phyloP scores from a whole-genome alignment of 1,140 invertebrate species.

The Ceratoteleas bidentatus region DNA sequence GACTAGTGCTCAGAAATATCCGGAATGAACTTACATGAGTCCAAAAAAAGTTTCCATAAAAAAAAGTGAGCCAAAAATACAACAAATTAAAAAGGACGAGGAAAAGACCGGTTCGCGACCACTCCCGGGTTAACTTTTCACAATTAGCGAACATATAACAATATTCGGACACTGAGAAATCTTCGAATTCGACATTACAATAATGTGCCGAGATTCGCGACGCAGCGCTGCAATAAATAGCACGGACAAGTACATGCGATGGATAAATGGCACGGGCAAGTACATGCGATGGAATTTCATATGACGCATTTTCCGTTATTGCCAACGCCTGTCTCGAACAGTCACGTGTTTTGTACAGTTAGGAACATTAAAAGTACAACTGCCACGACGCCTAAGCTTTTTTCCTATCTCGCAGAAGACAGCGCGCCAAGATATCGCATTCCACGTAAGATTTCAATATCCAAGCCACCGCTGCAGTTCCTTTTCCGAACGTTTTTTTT shows the following conservation, averaged over 20 bases:
- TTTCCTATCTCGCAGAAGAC: slow-evolving; percentile 7
- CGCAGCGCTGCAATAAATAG: slow-evolving; percentile 27
- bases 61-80: too few species aligned
- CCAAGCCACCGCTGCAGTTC: slow-evolving; percentile 4
- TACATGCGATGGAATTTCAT: slow-evolving; percentile 32
- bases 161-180: background rate
- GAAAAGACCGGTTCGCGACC: too few species aligned
- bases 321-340: slow-evolving; percentile 13
- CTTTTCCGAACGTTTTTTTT: slow-evolving; percentile 11
- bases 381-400: slow-evolving; percentile 12
- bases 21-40: too few species aligned
- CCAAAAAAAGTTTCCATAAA: too few species aligned
- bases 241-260: slow-evolving; percentile 3
- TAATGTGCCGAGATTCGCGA: slow-evolving; percentile 12
- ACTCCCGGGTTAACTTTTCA: too few species aligned
- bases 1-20: too few species aligned
- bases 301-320: slow-evolving; percentile 27
- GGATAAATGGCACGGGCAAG: slow-evolving; percentile 4
- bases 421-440: slow-evolving; percentile 27
- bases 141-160: too few species aligned
- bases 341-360: slow-evolving; percentile 25
- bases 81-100: too few species aligned
- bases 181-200: slow-evolving; percentile 11
- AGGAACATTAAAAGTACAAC: slow-evolving; percentile 30
- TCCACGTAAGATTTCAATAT: slow-evolving; percentile 47